phyloP scores from a whole-genome alignment of 2,113 vertebrate genomes.

The Cinclus mexicanus region DNA sequence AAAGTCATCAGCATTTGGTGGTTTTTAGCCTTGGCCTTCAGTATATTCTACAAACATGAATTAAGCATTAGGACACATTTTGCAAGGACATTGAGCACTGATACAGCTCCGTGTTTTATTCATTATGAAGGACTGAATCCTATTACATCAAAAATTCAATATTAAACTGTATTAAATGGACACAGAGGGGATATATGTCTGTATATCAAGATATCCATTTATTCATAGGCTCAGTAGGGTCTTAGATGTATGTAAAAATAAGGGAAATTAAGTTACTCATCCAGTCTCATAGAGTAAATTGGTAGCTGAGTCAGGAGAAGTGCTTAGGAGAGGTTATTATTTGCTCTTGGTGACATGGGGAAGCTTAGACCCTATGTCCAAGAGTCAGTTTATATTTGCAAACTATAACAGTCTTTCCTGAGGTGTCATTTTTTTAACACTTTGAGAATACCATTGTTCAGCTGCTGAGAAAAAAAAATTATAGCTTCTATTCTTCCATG shows the following conservation, averaged over 20 bases:
- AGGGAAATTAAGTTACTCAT: neutral
- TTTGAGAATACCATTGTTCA: neutral
- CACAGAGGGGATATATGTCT: neutral
- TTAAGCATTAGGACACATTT: neutral
- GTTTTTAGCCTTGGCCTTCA: neutral
- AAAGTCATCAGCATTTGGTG: neutral
- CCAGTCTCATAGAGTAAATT: neutral
- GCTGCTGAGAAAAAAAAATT: neutral
- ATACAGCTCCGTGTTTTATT: neutral
- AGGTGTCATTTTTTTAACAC: neutral
- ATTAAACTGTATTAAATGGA: constrained; percentile 24
- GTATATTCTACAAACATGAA: neutral
- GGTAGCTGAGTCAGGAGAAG: neutral
- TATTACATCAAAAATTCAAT: constrained; percentile 28
- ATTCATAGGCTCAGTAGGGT: neutral
- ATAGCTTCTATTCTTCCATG: neutral
- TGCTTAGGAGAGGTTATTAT: neutral
- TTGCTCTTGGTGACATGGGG: neutral
- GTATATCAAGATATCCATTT: neutral
- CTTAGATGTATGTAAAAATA: neutral
- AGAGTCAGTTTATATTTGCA: neutral
- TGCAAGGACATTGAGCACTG: neutral
- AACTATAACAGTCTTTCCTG: neutral
- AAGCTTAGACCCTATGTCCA: neutral
- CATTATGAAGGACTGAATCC: neutral